Evolutionary conservation across 2,888 invertebrate species (phyloP).

Genomic region (Macrophya alboannulata): DNA sequence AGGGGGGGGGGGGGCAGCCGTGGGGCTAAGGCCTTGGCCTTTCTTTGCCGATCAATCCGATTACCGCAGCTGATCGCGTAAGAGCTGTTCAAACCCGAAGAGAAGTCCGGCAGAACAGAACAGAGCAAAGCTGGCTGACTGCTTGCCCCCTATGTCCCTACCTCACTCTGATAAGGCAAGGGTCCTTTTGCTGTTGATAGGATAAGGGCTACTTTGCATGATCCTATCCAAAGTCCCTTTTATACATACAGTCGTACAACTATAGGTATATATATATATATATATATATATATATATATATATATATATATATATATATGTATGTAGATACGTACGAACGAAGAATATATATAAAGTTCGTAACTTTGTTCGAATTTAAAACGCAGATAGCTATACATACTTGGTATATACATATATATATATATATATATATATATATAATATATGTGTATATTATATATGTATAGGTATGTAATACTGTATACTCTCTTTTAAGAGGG

Average conservation of each 20-base stretch:
- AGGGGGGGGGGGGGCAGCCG: not conserved
- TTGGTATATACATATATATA: not conserved
- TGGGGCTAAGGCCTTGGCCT: not conserved
- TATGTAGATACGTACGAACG: too few relatives aligned
- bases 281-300: not conserved
- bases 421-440: not conserved
- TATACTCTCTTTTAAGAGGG: not conserved
- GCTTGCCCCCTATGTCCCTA: not conserved
- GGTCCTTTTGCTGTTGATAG: constrained; percentile 39
- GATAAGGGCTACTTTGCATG: constrained; percentile 54
- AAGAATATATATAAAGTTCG: not conserved
- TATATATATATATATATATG: not conserved
- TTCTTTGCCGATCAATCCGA: constrained; percentile 33
- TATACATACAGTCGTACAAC: not conserved
- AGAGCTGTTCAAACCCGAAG: not conserved
- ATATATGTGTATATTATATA: not conserved
- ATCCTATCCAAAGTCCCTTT: constrained; percentile 43
- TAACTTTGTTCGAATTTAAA: constrained; percentile 5
- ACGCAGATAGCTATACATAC: not conserved
- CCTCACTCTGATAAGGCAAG: constrained; percentile 14
- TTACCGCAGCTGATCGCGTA: constrained; percentile 23
- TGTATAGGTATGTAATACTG: not conserved
- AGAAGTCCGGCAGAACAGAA: constrained; percentile 15
- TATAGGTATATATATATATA: not conserved
- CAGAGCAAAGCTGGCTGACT: not conserved